Conservation (phyloP, 2,113 vertebrate species). For the Murina feae region DNA sequence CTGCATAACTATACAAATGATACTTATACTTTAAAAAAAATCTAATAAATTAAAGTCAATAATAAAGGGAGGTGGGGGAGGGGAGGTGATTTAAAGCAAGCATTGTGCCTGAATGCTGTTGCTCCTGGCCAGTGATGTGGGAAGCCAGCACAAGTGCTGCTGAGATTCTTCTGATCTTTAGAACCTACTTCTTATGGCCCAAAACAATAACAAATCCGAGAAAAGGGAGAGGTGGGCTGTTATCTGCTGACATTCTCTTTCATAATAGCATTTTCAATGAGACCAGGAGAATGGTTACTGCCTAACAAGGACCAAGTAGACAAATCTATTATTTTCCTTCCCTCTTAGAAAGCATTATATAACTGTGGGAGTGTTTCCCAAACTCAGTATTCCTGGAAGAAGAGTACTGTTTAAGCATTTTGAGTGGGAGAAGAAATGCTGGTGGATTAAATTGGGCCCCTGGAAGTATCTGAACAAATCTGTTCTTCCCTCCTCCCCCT, state of each 20-base stretch:
- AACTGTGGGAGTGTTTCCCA: not conserved
- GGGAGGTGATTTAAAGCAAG: not conserved
- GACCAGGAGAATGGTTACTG: not conserved
- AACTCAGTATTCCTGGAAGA: slow-evolving; percentile 2
- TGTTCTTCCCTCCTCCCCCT: not conserved
- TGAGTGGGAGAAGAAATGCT: slow-evolving; percentile 28
- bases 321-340: not conserved
- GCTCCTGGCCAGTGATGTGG: not conserved
- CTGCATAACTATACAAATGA: not conserved
- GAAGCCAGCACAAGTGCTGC: not conserved
- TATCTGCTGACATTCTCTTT: no score
- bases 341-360: not conserved
- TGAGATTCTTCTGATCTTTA: not conserved
- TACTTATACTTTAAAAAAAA: not conserved
- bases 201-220: not conserved
- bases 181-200: not conserved
- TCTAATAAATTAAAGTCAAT: not conserved
- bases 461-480: not conserved
- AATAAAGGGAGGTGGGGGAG: not conserved
- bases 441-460: not conserved
- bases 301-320: not conserved
- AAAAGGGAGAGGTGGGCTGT: not conserved
- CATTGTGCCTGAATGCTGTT: not conserved
- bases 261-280: not conserved
- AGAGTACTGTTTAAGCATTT: not conserved